Conservation (phyloP, 2,888 invertebrate genomes). For the Cheilosia vernalis region DNA sequence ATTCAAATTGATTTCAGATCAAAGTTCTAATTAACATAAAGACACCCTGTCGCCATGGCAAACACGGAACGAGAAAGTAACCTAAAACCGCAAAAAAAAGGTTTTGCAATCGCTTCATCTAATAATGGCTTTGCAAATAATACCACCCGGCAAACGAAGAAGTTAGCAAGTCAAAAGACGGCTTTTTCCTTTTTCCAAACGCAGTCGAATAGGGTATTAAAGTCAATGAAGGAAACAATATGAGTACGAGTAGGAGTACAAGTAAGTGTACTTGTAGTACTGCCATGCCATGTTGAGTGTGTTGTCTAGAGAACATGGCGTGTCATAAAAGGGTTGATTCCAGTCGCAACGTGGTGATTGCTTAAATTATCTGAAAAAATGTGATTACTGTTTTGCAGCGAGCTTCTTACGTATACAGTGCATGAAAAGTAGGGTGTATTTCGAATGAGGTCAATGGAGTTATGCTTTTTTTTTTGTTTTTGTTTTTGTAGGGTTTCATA, state of each 20-base stretch:
- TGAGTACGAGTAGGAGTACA: neutral
- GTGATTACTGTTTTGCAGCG: conserved; percentile 40
- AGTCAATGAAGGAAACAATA: neutral
- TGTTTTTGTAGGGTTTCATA: neutral
- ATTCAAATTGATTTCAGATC: too few relatives aligned
- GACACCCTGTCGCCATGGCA: too few relatives aligned
- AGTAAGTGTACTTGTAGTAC: neutral
- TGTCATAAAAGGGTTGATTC: conserved; percentile 47
- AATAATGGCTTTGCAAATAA: conserved; percentile 47
- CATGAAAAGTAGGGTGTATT: neutral
- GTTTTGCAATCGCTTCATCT: conserved; percentile 32
- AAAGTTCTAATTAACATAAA: too few relatives aligned
- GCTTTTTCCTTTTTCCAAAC: neutral
- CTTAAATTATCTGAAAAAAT: conserved; percentile 54
- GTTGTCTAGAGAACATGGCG: conserved; percentile 27
- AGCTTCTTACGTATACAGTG: neutral
- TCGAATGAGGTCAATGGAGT: conserved; percentile 45
- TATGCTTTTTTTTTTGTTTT: conserved; percentile 1
- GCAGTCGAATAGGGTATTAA: conserved; percentile 1
- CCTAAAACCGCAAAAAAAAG: conserved; percentile 7
- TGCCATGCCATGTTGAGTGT: conserved; percentile 2
- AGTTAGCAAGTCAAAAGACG: conserved; percentile 26
- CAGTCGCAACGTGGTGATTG: conserved; percentile 45
- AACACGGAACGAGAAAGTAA: neutral
- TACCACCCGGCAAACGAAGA: conserved; percentile 27